phyloP scores from a whole-genome alignment of 2,797 vertebrate species.

The Lates japonicus region DNA sequence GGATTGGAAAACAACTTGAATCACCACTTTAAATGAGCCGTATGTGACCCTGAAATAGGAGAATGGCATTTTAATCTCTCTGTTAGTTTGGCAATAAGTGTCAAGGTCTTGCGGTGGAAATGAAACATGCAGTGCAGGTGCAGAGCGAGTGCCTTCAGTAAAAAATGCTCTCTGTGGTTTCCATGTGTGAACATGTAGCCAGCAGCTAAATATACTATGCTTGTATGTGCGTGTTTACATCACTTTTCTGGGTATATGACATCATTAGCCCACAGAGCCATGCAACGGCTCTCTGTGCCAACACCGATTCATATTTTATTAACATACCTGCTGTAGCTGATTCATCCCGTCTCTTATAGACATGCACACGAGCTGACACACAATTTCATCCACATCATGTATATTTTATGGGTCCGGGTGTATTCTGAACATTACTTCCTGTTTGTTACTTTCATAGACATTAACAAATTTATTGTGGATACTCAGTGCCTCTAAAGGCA shows the following conservation, averaged over 20 bases:
- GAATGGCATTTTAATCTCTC: slow-evolving; percentile 80
- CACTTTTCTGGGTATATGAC: slow-evolving; percentile 56
- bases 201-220: slow-evolving; percentile 49
- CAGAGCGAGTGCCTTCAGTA: slow-evolving; percentile 21
- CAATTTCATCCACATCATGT: slow-evolving; percentile 71
- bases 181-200: slow-evolving; percentile 38
- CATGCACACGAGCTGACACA: slow-evolving; percentile 67
- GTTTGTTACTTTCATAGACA: slow-evolving; percentile 50
- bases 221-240: slow-evolving; percentile 60
- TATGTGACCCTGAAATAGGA: slow-evolving; percentile 77
- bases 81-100: slow-evolving; percentile 58
- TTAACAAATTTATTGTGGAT: slow-evolving; percentile 49
- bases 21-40: slow-evolving; percentile 77
- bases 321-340: slow-evolving; percentile 74
- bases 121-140: slow-evolving; percentile 49
- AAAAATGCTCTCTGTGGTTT: slow-evolving; percentile 2
- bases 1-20: slow-evolving; percentile 80
- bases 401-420: slow-evolving; percentile 67
- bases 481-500: slow-evolving; percentile 8
- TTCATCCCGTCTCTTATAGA: slow-evolving; percentile 65
- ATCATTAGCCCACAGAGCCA: slow-evolving; percentile 61
- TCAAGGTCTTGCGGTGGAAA: slow-evolving; percentile 51
- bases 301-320: slow-evolving; percentile 80
- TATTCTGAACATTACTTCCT: slow-evolving; percentile 30
- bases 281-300: slow-evolving; percentile 56